Evolutionary conservation across 2,113 vertebrate species (phyloP), one percentile per base, ranked within the genome.

Genomic region (Gracilinanus agilis): DNA sequence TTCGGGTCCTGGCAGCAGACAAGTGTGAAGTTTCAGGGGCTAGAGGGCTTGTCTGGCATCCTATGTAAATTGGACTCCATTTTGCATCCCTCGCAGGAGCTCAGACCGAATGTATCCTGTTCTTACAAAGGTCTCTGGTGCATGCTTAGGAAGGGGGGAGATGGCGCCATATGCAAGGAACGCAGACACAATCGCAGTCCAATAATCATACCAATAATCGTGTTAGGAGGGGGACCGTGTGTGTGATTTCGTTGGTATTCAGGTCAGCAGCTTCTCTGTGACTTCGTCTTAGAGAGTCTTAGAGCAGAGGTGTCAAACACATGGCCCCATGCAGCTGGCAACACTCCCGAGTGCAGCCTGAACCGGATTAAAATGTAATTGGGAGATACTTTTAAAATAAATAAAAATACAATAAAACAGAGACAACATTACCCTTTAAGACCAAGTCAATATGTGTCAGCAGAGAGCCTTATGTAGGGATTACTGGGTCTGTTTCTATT

Each of bases 11-110:
- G 97, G 96, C 97, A 97, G 95, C 95, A 97, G 97, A 97, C 96
- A 98, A 96, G 97, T 98, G 97, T 97, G 97, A 98, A 97, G 93
- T 98, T 97, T 97, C 96, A 96, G 95, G 94, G 97, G 97, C 97
- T 54, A 58, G 97, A 98, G 97, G 97, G 96, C 96, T 97, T 96
- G 97, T 97, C 97, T 98, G 96, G 96, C 97, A 44, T 96, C 11
- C 94, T 97, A 97, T 97, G 97, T 93, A 98, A 97, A 98, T 98
- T 90, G 95, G 75, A 95, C 95, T 97, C 25, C 58, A 6, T 97
- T 97, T 49, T 96, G 54, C 93, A 95, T 95, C 93, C 94, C 92
- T 93, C 75, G 92, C 29, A 96, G 96, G 96, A 97, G 92, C 53
- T 95, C 55, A 95, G 90, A 96, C 95, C 97, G 97, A 97, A 97